phyloP scores from a whole-genome alignment of 2,113 vertebrate species.

The Syngnathus scovelli region DNA sequence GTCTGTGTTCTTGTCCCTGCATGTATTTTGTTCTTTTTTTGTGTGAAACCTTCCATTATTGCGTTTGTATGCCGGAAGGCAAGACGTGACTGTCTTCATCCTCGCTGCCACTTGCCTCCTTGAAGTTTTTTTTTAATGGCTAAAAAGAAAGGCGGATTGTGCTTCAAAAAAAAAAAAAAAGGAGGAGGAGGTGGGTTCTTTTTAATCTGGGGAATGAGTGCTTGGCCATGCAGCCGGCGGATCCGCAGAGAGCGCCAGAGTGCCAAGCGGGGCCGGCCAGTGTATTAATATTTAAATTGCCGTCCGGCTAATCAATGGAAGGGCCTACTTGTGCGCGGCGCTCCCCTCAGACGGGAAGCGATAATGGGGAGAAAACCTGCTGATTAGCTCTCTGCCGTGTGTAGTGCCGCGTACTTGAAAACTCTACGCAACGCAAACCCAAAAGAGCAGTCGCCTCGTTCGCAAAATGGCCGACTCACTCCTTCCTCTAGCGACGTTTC shows the following conservation, averaged over 20 bases:
- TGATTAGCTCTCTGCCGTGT: constrained; percentile 89
- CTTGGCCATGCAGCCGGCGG: constrained; percentile 69
- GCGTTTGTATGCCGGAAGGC: not conserved
- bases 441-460: constrained; percentile 94
- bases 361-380: constrained; percentile 91
- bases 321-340: constrained; percentile 73
- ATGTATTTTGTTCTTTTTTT: not conserved
- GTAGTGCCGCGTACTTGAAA: constrained; percentile 94
- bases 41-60: not conserved
- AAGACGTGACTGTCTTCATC: constrained; percentile 56
- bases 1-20: not conserved
- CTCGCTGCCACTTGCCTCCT: constrained; percentile 57
- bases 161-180: constrained; percentile 56
- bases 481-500: constrained; percentile 74
- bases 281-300: constrained; percentile 83
- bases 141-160: constrained; percentile 74
- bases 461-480: constrained; percentile 82
- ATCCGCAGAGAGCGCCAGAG: constrained; percentile 71
- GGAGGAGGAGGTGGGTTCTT: constrained; percentile 35
- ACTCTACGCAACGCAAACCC: constrained; percentile 97
- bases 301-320: constrained; percentile 78
- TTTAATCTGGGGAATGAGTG: constrained; percentile 79
- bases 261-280: constrained; percentile 66
- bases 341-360: constrained; percentile 79
- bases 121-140: constrained; percentile 58